phyloP scores from a whole-genome alignment of 2,113 vertebrate genomes.

The Apodemus sylvaticus region DNA sequence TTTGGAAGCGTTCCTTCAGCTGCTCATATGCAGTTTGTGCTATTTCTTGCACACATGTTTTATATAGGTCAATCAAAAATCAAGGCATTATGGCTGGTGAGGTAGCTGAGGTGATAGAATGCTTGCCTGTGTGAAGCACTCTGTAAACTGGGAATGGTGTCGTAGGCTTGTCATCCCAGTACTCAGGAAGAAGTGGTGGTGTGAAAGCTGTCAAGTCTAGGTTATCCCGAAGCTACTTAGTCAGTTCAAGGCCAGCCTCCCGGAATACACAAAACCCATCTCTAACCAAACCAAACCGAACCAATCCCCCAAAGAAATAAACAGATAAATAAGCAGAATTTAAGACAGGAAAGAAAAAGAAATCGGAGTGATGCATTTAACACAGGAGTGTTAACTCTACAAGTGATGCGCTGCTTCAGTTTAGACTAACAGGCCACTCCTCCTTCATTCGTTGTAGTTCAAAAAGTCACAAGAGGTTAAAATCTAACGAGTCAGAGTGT shows the following conservation, averaged over 20 bases:
- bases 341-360: conserved; percentile 1
- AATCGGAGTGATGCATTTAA: background rate
- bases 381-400: background rate
- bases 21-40: background rate
- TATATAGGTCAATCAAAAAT: background rate
- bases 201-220: background rate
- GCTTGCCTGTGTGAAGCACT: background rate
- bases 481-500: conserved; percentile 38
- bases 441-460: conserved; percentile 49
- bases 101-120: too few species aligned
- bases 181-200: background rate
- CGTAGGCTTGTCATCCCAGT: background rate
- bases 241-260: background rate
- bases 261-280: background rate
- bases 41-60: background rate
- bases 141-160: background rate
- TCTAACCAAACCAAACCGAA: background rate
- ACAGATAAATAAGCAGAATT: background rate
- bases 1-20: background rate
- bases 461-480: conserved; percentile 55
- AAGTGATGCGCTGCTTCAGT: background rate
- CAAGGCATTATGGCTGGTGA: background rate
- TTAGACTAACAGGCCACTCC: background rate
- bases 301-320: background rate
- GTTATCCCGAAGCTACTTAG: background rate